Base-by-base conservation (phyloP, 1,140 invertebrate genomes). In the Leptinotarsa lineolata region DNA sequence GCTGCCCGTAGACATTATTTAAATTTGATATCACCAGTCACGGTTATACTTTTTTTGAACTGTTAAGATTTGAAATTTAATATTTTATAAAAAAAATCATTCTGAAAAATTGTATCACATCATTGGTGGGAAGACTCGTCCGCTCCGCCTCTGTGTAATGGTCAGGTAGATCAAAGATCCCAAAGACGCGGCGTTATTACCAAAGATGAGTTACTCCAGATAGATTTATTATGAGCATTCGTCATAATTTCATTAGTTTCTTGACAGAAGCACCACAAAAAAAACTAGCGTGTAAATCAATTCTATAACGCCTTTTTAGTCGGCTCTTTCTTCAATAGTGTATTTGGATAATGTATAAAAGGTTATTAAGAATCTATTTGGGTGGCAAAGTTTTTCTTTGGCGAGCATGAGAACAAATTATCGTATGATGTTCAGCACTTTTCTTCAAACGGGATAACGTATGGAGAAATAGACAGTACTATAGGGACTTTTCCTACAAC, bases 201-300 rank as follows among this genome's bases (percentile, higher is more conserved):
- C 61, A 21, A 30, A 63, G 61, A 63, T 63, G 61, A 63, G 61
- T 63, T 63, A 63, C 21, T 63, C 61, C 61, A 20, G 61, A 63
- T 63, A 63, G 61, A 63, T 63, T 63, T 63, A 63, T 63, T 63
- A 63, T 21, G 24, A 63, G 61, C 61, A 63, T 63, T 63, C 61
- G 21, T 63, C 61, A 63, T 63, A 63, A 63, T 63, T 63, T 63
- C 61, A 63, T 63, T 63, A 63, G 61, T 63, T 63, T 63, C 61
- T 63, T 63, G 61, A 63, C 61, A 63, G 61, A 63, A 63, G 61
- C 20, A 63, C 16, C 20, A 63, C 61, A 63, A 63, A 59, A n/a
- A 39, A 63, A 63, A 63, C 61, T 30, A 30, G 61, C 61, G 61
- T 63, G 61, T 63, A 63, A 63, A 63, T 63, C 61, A 63, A 63